Base-by-base conservation (phyloP, 2,113 vertebrate genomes). In the Microcebus ravelobensis region DNA sequence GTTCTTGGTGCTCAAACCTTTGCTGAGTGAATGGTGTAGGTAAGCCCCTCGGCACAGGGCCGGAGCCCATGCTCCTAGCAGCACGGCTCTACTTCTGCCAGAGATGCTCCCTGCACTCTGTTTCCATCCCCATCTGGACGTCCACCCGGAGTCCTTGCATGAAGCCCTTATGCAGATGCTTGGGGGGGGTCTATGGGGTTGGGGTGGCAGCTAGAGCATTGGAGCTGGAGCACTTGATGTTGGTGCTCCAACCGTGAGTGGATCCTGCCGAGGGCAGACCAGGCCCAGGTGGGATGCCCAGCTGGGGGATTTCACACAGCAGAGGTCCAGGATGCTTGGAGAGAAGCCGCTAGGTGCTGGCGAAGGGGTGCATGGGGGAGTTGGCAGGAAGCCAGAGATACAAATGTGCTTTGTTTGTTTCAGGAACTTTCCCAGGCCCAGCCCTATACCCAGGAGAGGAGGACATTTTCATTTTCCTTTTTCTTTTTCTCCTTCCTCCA, bases 381-480 rank as follows among this genome's bases (percentile, higher is more conserved):
- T 14, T 68, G 93, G 68, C 34, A 36, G 82, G 74, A 81, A 80
- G 68, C 31, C 73, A 79, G 68, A 92, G 61, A 79, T 4, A n/a
- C 3, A 29, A 29, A 13, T 0, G 17, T 21, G 23, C 48, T 80
- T 57, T 34, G n/a, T 67, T 96, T 91, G 87, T 81, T 94, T 90
- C 31, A 68, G 39, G 52, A 82, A 93, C 73, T 93, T 97, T 93
- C 92, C 74, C 90, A 91, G 86, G 83, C 52, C 67, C 3, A 11
- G 74, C 42, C 45, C 67, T 34, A 31, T 3, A 31, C 4, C 52
- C 73, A 57, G 36, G 45, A 86, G 90, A 77, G 39, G 45, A 67
- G 15, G 39, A 67, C 1, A 0, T 48, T 82, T 39, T 76, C 25
- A 71, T 63, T 86, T 50, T 34, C 39, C 36, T 70, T 92, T 55